Evolutionary conservation across 2,113 vertebrate species (phyloP).

Genomic region (Grammomys dolichurus): DNA sequence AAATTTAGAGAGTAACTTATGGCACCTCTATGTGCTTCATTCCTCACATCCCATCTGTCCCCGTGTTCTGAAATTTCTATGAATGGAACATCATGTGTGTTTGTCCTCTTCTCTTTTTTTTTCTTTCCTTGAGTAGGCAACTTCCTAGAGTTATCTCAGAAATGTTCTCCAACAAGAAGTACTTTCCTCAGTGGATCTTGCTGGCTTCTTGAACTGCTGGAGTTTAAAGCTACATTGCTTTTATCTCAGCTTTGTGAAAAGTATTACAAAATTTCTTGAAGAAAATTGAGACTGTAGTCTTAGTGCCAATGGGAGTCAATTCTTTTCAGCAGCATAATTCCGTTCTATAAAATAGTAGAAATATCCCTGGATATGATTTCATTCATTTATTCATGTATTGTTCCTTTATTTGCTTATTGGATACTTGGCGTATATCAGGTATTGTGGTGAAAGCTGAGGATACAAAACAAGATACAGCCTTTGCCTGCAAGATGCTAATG

Average conservation of each 20-base stretch:
- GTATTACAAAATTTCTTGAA: not conserved
- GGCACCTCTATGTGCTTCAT: constrained; percentile 67
- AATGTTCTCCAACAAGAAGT: constrained; percentile 28
- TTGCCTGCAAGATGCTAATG: not conserved
- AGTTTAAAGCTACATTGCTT: constrained; percentile 35
- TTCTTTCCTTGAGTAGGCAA: constrained; percentile 24
- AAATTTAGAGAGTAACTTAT: constrained; percentile 63
- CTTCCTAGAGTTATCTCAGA: constrained; percentile 52
- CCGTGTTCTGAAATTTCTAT: constrained; percentile 72
- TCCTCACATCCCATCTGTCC: constrained; percentile 71
- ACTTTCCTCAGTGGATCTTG: constrained; percentile 27
- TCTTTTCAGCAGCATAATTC: not conserved
- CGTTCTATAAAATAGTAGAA: not conserved
- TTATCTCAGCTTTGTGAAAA: constrained; percentile 26
- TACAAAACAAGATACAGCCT: constrained; percentile 14
- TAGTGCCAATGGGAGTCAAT: not conserved
- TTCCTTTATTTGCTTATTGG: not conserved
- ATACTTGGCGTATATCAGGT: not conserved
- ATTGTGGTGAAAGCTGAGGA: not conserved
- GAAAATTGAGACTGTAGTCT: not conserved
- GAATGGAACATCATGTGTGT: constrained; percentile 70
- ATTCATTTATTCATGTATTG: not conserved
- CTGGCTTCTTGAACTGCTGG: not conserved
- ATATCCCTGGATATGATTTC: not conserved
- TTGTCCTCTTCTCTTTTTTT: constrained; percentile 69